Evolutionary conservation across 2,888 invertebrate species (phyloP), one percentile per base, ranked within the genome.

Genomic region (Pomacea canaliculata): DNA sequence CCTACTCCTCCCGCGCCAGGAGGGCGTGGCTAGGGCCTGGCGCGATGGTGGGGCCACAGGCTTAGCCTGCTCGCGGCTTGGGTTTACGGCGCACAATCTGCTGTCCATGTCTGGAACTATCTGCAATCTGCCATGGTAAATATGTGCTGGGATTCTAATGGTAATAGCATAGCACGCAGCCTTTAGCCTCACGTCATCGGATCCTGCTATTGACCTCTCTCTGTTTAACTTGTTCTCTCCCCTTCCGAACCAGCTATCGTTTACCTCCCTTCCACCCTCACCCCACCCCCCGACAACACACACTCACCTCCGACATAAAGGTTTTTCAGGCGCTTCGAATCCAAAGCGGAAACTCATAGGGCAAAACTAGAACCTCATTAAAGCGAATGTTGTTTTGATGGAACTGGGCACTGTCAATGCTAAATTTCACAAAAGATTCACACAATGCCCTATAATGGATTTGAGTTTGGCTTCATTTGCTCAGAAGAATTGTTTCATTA

Each of bases 121-220:
- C 65, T 27, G 71, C 13, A 60, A 62, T 62, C 16, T 27, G 59
- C 23, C 23, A 60, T 13, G 71, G 62, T 62, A 71, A 71, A 71
- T 60, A 71, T 51, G 60, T 16, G 12, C 60, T 27, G 71, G 62
- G 71, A 71, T 71, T 71, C 60, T 71, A 62, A 71, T 71, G 71
- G 71, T 71, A 71, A 71, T 71, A 59, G 27, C n/a, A 19, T 27
- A 37, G 37, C 37, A 37, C 68, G n/a, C 48, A 37, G 68, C 68
- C 27, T 63, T 63, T 19, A 19, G 10, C 19, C 23, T 27, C 63
- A 27, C 63, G 63, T 63, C 63, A 63, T 63, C 27, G 10, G 63
- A 63, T 12, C 63, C 51, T 63, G 63, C 23, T 63, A 63, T 63
- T 27, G 63, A 63, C 63, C 27, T 69, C 51, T 23, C 69, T 49